Evolutionary conservation across 2,888 invertebrate species (phyloP), one percentile per base, ranked within the genome.

Genomic region (Amiota mariae): DNA sequence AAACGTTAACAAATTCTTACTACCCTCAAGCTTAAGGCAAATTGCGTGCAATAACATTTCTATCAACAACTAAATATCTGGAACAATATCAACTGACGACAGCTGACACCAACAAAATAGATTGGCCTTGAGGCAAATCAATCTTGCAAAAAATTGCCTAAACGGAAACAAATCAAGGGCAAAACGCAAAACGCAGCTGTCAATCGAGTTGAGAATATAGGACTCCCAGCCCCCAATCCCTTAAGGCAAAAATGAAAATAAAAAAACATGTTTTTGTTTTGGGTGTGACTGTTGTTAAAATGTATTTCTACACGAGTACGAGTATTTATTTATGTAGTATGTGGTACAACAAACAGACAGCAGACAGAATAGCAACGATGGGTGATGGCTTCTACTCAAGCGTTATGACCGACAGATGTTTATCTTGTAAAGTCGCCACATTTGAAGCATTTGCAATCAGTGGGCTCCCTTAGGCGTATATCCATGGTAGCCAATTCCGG

Each of bases 401-500:
- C 20, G 15, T 47, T 49, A 24, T 47, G 11, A 68, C 36, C 36
- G 36, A 2, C 36, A 36, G 36, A 36, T 36, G 20, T 76, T 91
- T 93, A 94, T 91, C 95, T 93, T 73, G 94, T 94, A 86, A 93
- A 95, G 87, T 96, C 96, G 75, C 96, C 96, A 88, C 97, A 97
- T 90, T 96, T 96, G 90, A 93, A 95, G 89, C 97, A 97, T 90
- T 95, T 95, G 91, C 97, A 97, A 84, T 97, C 96, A 49, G 94
- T 94, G 0, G 97, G 97, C 89, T 97, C 97, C 75, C 94, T 92
- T 74, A 97, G 91, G 82, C 94, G 94, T 59, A 97, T 93, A 85
- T 96, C 95, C 95, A 97, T 95, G 12, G 93, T 91, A 57, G 94
- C 94, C 81, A 92, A 91, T 49, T 94, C 94, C 81, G 93, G 93